phyloP scores from a whole-genome alignment of 2,797 vertebrate genomes.

The Micromesistius poutassou region DNA sequence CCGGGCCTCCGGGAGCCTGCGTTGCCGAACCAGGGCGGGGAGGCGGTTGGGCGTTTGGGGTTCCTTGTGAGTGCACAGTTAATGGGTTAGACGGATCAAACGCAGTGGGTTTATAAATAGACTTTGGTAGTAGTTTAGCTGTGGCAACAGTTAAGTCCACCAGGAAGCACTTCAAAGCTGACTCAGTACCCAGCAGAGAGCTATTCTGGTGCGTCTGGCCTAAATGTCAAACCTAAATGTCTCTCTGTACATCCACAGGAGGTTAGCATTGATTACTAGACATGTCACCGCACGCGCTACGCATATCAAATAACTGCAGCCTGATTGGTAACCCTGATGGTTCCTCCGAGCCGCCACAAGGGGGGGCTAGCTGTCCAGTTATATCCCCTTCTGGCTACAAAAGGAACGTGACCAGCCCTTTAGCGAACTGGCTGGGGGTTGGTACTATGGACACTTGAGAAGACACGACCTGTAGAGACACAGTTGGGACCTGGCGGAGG shows the following conservation, averaged over 20 bases:
- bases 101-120: neutral
- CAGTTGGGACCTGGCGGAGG: slow-evolving; percentile 8
- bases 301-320: neutral
- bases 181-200: neutral
- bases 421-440: neutral
- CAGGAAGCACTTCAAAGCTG: neutral
- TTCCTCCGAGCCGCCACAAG: slow-evolving; percentile 23
- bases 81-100: slow-evolving; percentile 33
- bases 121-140: neutral
- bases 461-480: slow-evolving; percentile 23
- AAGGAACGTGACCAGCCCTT: neutral
- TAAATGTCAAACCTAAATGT: neutral
- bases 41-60: slow-evolving; percentile 58
- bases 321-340: neutral
- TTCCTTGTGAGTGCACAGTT: slow-evolving; percentile 61
- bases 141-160: neutral
- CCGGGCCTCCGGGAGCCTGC: slow-evolving; percentile 53
- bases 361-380: slow-evolving; percentile 19
- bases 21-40: slow-evolving; percentile 54
- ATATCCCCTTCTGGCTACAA: neutral
- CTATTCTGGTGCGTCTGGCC: neutral
- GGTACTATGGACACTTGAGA: slow-evolving; percentile 2
- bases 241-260: neutral
- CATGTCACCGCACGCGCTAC: neutral
- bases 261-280: neutral